Percentiles rank a stretch among this genome's conserved stretches.
These are phyloP conservation scores for Mythimna albipuncta DNA, from an alignment of 2,888 invertebrate species.

Conservation along the genomic window DNA sequence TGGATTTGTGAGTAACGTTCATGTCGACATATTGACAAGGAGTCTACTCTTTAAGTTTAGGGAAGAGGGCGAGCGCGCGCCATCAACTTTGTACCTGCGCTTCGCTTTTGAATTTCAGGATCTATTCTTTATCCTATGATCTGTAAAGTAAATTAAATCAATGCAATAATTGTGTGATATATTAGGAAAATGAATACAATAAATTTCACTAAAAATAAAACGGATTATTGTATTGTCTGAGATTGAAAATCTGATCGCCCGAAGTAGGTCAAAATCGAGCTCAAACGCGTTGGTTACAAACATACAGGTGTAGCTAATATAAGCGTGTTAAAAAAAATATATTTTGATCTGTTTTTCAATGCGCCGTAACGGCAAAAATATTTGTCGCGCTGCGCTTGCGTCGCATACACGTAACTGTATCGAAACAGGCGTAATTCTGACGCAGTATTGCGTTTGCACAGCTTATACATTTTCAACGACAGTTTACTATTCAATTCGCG, in stretches of 20 bases:
- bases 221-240: too few species aligned
- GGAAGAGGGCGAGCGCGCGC: slow-evolving; percentile 54
- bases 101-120: slow-evolving; percentile 82
- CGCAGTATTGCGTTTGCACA: neutral
- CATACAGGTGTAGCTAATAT: too few species aligned
- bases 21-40: slow-evolving; percentile 49
- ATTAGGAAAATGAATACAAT: neutral
- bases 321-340: neutral
- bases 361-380: neutral
- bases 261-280: too few species aligned
- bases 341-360: neutral
- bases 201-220: too few species aligned
- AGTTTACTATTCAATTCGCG: too few species aligned
- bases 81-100: slow-evolving; percentile 69
- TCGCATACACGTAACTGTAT: neutral
- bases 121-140: slow-evolving; percentile 86
- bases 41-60: slow-evolving; percentile 55
- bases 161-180: neutral
- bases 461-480: neutral
- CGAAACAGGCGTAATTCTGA: neutral
- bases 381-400: neutral
- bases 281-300: too few species aligned
- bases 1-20: slow-evolving; percentile 61
- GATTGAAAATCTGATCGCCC: too few species aligned
- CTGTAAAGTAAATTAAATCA: slow-evolving; percentile 69